Conservation (phyloP, 2,797 vertebrate species). For the Gorsachius magnificus region DNA sequence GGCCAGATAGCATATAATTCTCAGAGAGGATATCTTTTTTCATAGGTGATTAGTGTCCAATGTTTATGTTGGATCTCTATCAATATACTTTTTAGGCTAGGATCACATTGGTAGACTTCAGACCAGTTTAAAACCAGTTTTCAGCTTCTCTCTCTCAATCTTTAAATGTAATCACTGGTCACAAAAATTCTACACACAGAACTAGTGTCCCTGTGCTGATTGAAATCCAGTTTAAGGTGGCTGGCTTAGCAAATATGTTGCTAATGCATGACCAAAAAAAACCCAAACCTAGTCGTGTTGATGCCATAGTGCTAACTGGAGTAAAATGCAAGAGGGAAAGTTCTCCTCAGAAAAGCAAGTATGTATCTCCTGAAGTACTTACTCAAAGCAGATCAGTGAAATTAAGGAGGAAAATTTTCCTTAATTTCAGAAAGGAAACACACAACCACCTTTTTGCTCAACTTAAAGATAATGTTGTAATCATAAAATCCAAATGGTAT, state of each 20-base stretch:
- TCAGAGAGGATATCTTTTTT: not conserved
- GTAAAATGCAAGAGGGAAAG: not conserved
- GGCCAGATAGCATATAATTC: not conserved
- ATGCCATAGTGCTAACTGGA: not conserved
- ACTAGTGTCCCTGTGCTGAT: not conserved
- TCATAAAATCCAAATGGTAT: not conserved
- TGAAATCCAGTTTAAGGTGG: not conserved
- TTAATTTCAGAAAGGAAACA: not conserved
- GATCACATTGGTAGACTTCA: not conserved
- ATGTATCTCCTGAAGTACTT: not conserved
- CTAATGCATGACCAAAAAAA: not conserved
- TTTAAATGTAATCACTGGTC: not conserved
- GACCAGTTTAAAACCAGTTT: not conserved
- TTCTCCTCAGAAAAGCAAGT: not conserved
- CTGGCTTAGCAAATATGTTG: not conserved
- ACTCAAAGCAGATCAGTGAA: not conserved
- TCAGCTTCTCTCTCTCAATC: not conserved
- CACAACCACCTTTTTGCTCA: not conserved
- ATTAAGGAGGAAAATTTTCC: not conserved
- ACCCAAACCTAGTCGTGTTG: not conserved
- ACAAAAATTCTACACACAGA: not conserved
- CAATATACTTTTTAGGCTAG: not conserved
- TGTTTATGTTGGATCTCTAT: not conserved
- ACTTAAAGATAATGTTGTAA: not conserved
- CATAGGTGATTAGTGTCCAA: conserved; percentile 7